Evolutionary conservation across 1,140 invertebrate species (phyloP), one percentile per base, ranked within the genome.

Genomic region (Cotesia vestalis): DNA sequence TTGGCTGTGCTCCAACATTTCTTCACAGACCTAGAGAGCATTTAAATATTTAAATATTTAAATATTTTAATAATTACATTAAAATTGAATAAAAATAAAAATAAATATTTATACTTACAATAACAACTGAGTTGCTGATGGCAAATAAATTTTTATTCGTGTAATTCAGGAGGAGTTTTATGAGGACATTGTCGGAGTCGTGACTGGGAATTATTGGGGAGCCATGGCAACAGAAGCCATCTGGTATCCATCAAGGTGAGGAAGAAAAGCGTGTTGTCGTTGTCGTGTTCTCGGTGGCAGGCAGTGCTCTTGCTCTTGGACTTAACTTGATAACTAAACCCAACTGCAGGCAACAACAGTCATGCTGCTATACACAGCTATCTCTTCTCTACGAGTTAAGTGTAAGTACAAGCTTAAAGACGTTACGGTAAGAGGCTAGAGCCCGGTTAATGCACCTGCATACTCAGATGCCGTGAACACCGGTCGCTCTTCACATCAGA

Each of bases 381-480:
- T 46, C 40, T 62, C 52, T 75, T 75, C 64, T 74, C 75, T 75
- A 27, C 1, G 27, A 27, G 27, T 27, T 27, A 27, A 27, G 27
- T 27, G 27, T 27, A 27, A 27, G 66, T 78, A 77, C 75, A 76
- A 69, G 75, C 75, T 72, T 73, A 38, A 57, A 71, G 66, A 75
- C 80, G 81, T 84, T 82, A 83, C 81, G 81, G 79, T 84, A 78
- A 79, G 82, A 71, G 69, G 63, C 71, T 75, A 78, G 81, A 82
- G 82, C 82, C 80, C 83, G 82, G 82, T 84, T 83, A 83, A 84
- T 84, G 83, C 83, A 84, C 83, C 83, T 84, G 81, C 81, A 81
- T 79, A 78, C 75, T 79, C 77, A 77, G 73, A 73, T 66, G 69
- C 72, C 69, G 75, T 76, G 75, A 76, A 76, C 72, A 69, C 62